Evolutionary conservation across 2,888 invertebrate genomes (phyloP).

Genomic region (Erannis defoliaria): DNA sequence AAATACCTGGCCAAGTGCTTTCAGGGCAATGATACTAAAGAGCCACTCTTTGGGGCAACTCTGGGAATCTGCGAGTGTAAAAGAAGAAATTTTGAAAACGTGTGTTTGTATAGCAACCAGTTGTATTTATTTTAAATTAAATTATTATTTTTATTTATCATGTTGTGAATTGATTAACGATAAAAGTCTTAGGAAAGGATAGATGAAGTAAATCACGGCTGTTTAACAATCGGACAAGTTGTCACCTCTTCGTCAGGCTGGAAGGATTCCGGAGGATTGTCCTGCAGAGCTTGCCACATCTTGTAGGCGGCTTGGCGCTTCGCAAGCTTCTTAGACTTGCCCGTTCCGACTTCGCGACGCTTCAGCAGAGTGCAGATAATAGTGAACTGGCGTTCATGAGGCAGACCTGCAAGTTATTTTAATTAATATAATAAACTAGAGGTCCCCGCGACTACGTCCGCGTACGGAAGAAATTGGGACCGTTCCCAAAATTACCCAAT

Average conservation of each 20-base stretch:
- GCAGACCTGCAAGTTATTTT: constrained; percentile 86
- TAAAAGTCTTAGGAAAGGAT: neutral
- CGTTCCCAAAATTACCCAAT: too few species aligned
- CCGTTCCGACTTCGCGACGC: constrained; percentile 94
- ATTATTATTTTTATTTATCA: neutral
- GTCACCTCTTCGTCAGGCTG: constrained; percentile 89
- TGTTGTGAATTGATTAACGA: neutral
- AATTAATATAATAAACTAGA: too few species aligned
- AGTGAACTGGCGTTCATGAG: constrained; percentile 97
- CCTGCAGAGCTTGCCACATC: constrained; percentile 95
- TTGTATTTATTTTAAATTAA: neutral
- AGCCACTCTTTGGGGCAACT: constrained; percentile 48
- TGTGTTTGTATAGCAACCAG: neutral
- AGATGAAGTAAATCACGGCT: neutral
- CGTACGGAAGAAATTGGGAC: too few species aligned
- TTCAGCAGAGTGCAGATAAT: constrained; percentile 96
- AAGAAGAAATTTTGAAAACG: constrained; percentile 13
- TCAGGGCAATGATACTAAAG: constrained; percentile 59
- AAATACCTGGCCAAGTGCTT: constrained; percentile 83
- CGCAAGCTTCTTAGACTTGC: constrained; percentile 98
- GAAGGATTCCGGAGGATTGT: constrained; percentile 90
- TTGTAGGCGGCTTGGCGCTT: constrained; percentile 98
- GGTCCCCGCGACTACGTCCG: too few species aligned
- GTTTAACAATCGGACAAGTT: neutral
- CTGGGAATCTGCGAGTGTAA: constrained; percentile 24